Evolutionary conservation across 37 sponge, comb jelly and placozoan species (phyloP).

Genomic region (Mnemiopsis leidyi): DNA sequence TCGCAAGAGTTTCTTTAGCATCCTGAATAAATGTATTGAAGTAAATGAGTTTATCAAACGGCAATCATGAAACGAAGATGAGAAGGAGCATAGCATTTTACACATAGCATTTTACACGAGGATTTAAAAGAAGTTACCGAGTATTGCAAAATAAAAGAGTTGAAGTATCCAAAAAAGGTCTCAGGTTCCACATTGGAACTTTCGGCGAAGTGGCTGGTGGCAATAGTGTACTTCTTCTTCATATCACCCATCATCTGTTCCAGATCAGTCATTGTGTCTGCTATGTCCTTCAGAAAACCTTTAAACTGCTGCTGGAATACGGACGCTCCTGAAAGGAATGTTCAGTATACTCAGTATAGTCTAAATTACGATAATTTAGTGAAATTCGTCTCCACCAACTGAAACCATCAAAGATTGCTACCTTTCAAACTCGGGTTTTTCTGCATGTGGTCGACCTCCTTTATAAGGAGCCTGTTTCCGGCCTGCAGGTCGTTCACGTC

Average conservation of each 20-base stretch:
- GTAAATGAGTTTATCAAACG: too few relatives aligned
- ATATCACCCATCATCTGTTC: conserved; percentile 49
- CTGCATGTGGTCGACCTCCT: conserved; percentile 33
- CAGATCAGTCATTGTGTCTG: neutral
- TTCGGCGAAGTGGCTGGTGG: conserved; percentile 42
- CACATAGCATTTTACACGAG: too few relatives aligned
- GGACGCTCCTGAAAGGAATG: conserved; percentile 19
- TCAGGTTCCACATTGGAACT: conserved; percentile 32
- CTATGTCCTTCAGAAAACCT: conserved; percentile 44
- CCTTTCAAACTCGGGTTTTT: conserved; percentile 51
- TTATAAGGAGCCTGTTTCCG: conserved; percentile 3
- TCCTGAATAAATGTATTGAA: neutral
- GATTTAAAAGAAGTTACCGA: too few relatives aligned
- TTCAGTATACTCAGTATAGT: too few relatives aligned
- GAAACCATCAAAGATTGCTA: too few relatives aligned
- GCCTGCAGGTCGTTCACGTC: conserved; percentile 12
- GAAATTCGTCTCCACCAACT: too few relatives aligned
- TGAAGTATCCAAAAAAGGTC: conserved; percentile 61
- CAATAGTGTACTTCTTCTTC: conserved; percentile 66
- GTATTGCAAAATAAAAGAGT: conserved; percentile 49
- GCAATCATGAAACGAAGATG: too few relatives aligned
- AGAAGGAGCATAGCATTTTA: too few relatives aligned
- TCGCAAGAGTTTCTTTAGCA: conserved; percentile 18
- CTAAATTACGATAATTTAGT: too few relatives aligned
- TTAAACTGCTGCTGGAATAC: neutral